Conservation (phyloP, 2,888 invertebrate genomes). For the Perdita meconis region DNA sequence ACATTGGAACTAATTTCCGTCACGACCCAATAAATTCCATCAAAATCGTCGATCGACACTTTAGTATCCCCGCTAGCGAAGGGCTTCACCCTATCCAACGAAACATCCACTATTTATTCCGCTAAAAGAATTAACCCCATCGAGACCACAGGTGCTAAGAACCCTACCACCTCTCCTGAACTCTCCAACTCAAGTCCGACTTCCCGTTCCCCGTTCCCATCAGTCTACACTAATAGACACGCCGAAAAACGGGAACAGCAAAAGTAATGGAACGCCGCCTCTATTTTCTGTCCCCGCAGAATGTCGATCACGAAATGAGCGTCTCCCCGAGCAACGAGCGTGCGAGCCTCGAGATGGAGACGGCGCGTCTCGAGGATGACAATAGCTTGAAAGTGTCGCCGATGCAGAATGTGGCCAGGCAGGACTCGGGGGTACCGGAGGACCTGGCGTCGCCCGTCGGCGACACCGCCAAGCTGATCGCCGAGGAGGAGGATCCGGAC, state of each 20-base stretch:
- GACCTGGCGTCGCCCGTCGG: constrained; percentile 77
- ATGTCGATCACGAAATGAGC: constrained; percentile 53
- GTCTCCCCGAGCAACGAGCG: constrained; percentile 38
- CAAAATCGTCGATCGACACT: too few species aligned
- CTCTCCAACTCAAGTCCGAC: neutral
- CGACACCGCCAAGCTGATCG: constrained; percentile 42
- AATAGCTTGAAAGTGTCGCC: constrained; percentile 67
- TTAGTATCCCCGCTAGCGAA: too few species aligned
- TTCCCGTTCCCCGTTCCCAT: neutral
- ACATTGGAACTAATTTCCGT: too few species aligned
- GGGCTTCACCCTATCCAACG: too few species aligned
- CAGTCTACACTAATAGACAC: neutral
- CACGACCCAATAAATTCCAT: too few species aligned
- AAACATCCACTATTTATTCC: too few species aligned
- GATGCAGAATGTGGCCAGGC: constrained; percentile 76
- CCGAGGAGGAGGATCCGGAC: constrained; percentile 73
- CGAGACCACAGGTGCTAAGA: neutral
- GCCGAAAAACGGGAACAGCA: neutral
- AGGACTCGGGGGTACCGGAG: constrained; percentile 81
- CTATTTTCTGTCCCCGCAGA: constrained; percentile 21
- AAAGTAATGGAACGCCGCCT: neutral
- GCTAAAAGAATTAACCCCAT: neutral
- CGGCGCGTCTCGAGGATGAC: constrained; percentile 66
- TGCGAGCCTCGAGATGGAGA: constrained; percentile 72
- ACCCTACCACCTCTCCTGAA: neutral